Percentiles rank a stretch among this genome's conserved stretches.
These are phyloP conservation scores for Sebastes fasciatus DNA, from an alignment of 2,113 vertebrate genomes.

Conservation along the genomic window DNA sequence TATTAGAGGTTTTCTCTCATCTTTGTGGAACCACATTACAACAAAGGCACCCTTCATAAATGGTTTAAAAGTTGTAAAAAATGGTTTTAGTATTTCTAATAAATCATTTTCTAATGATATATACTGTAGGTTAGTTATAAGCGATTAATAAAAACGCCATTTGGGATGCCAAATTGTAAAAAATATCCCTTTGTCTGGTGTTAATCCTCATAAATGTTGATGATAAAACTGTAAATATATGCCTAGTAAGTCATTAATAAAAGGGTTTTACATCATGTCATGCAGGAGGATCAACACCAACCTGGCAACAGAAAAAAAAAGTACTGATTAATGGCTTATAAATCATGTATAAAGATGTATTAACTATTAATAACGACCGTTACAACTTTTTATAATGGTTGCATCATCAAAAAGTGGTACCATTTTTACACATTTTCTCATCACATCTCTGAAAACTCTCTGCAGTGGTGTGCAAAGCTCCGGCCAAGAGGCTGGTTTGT, in stretches of 20 bases:
- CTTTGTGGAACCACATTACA: too few species aligned
- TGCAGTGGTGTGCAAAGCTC: constrained; percentile 66
- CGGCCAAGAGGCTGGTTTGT: constrained; percentile 74
- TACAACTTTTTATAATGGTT: background rate
- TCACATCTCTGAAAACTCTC: constrained; percentile 53
- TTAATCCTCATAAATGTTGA: background rate
- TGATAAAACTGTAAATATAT: background rate
- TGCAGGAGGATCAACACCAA: background rate
- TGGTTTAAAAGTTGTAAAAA: background rate
- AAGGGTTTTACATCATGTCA: background rate
- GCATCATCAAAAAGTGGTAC: background rate
- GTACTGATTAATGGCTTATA: background rate
- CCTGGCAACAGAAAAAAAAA: too few species aligned
- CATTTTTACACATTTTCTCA: too few species aligned
- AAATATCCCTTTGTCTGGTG: background rate
- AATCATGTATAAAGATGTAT: background rate
- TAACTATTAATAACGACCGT: background rate
- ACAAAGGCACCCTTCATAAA: background rate
- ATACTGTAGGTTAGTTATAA: background rate
- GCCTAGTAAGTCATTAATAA: background rate
- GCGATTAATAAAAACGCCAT: background rate
- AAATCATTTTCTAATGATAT: background rate
- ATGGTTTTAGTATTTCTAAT: background rate
- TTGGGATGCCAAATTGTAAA: background rate
- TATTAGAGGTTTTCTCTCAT: background rate